These are phyloP conservation scores for Melanostigma gelatinosum DNA, from an alignment of 2,113 vertebrate genomes.

Conservation along the genomic window DNA sequence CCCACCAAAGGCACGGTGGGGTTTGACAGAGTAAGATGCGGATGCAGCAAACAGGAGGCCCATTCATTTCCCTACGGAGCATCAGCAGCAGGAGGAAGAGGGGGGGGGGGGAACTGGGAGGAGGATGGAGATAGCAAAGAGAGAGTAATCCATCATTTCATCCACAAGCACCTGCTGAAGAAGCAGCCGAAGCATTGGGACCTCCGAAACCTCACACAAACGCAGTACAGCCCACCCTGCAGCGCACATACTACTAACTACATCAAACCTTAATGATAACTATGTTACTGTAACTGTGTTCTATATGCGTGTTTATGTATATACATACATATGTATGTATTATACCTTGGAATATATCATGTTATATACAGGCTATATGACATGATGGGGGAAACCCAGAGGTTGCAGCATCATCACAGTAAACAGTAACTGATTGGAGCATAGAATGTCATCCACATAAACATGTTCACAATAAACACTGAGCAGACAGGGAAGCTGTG, in stretches of 20 bases:
- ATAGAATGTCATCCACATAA: not conserved
- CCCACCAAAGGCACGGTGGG: constrained; percentile 50
- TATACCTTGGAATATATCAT: too few relatives aligned
- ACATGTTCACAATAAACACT: not conserved
- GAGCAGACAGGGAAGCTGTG: too few relatives aligned
- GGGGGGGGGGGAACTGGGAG: constrained; percentile 34
- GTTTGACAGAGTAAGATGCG: constrained; percentile 74
- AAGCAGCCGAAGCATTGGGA: constrained; percentile 37
- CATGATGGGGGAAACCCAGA: too few relatives aligned
- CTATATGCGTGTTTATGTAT: too few relatives aligned
- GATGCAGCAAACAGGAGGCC: constrained; percentile 75
- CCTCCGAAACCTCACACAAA: not conserved
- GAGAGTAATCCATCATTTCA: constrained; percentile 66
- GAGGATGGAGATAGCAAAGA: constrained; percentile 58
- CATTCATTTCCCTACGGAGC: constrained; percentile 74
- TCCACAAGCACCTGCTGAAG: constrained; percentile 63
- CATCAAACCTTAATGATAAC: too few relatives aligned
- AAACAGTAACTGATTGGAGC: too few relatives aligned
- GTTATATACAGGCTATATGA: too few relatives aligned
- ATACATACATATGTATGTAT: too few relatives aligned
- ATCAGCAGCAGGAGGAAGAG: constrained; percentile 59
- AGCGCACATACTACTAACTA: not conserved
- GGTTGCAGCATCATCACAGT: too few relatives aligned
- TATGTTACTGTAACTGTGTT: not conserved
- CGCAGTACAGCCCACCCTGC: not conserved